Percentiles rank a stretch among this genome's conserved stretches.
These are phyloP conservation scores for Plodia interpunctella DNA, from an alignment of 1,140 invertebrate genomes.

Conservation along the genomic window DNA sequence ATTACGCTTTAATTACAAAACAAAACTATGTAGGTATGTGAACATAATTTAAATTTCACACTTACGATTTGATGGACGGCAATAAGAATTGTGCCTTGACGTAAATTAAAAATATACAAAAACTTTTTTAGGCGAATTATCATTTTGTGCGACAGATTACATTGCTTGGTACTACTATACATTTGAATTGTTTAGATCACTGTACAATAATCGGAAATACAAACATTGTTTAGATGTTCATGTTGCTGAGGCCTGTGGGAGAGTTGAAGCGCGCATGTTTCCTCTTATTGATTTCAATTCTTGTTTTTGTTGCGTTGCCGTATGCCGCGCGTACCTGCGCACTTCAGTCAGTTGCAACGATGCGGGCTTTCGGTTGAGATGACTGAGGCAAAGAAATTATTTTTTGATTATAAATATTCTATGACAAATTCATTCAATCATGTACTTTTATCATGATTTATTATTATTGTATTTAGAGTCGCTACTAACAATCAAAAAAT, in stretches of 20 bases:
- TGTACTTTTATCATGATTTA: too few relatives aligned
- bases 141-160: conserved; percentile 61
- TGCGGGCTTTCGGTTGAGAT: background rate
- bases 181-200: conserved; percentile 56
- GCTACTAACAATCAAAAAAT: too few relatives aligned
- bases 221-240: conserved; percentile 43
- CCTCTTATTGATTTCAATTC: conserved; percentile 57
- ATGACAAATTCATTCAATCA: too few relatives aligned
- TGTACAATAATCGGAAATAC: conserved; percentile 36
- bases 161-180: conserved; percentile 63
- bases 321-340: conserved; percentile 31
- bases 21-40: background rate
- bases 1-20: too few relatives aligned
- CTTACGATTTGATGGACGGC: conserved; percentile 73
- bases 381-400: background rate
- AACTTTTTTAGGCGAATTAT: conserved; percentile 69
- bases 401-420: too few relatives aligned
- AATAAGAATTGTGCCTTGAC: conserved; percentile 69
- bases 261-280: conserved; percentile 49
- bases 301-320: conserved; percentile 32
- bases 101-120: conserved; percentile 69
- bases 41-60: conserved; percentile 24
- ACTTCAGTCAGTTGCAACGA: conserved; percentile 18
- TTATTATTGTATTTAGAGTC: too few relatives aligned
- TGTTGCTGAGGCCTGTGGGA: background rate